Evolutionary conservation across 2,888 invertebrate species (phyloP), one percentile per base, ranked within the genome.

Genomic region (Oligia latruncula): DNA sequence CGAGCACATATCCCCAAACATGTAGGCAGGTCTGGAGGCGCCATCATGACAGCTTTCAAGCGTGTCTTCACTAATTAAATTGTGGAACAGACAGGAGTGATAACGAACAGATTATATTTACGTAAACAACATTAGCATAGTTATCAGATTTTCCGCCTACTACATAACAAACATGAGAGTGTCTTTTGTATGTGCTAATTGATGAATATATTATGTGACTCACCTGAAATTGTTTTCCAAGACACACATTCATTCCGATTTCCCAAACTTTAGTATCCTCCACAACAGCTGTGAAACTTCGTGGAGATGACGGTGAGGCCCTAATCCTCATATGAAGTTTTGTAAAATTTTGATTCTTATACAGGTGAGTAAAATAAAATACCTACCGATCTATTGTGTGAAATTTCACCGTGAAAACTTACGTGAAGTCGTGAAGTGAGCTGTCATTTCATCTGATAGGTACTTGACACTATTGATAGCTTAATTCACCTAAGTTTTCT

Each of bases 51-150:
- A 95, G 93, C 92, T 92, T 91, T 93, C 92, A 92, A 92, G 87
- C 92, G 92, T 93, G 94, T 95, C 93, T 88, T 84, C 89, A 87
- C 92, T 91, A 94, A 94, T 95, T 94, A 94, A 93, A 93, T 92
- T 90, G 91, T 90, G 85, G 89, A 93, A 92, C 90, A 90, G 93
- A 93, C 94, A 92, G 90, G 85, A 79, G 75, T 81, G 93, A 94
- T 94, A 94, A 92, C 86, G 80, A 86, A 89, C 90, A 88, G 90
- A 88, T 89, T 87, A 89, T 87, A 83, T 81, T 78, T 84, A 82
- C 85, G 90, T 90, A 92, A 92, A 92, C 90, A 92, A 90, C 88
- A 87, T 89, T 81, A 87, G 82, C 85, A 84, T 88, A 84, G 40
- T 82, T 87, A 87, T 87, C 80, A 80, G 82, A 89, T 84, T 86